These are phyloP conservation scores for Abrostola triplasia DNA, from an alignment of 2,888 invertebrate genomes.

Conservation along the genomic window DNA sequence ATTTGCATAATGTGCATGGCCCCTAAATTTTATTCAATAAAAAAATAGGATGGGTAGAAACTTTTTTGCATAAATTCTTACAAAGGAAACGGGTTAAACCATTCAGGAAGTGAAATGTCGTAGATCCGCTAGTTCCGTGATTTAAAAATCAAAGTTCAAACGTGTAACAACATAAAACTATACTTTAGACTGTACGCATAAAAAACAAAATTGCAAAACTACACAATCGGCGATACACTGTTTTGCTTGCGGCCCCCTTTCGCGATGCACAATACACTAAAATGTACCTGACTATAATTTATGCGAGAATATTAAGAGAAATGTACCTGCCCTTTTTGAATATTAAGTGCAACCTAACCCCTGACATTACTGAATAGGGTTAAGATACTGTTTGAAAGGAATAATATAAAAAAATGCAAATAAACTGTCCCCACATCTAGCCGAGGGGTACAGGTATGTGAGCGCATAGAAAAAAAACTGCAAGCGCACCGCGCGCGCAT, in stretches of 20 bases:
- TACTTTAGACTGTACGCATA: slow-evolving; percentile 61
- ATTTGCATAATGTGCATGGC: slow-evolving; percentile 89
- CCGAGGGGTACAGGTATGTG: slow-evolving; percentile 81
- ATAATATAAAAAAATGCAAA: slow-evolving; percentile 88
- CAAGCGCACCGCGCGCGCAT: slow-evolving; percentile 68
- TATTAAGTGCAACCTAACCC: slow-evolving; percentile 89
- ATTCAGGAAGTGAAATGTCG: slow-evolving; percentile 86
- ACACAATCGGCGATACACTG: slow-evolving; percentile 59
- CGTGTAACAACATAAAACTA: slow-evolving; percentile 48
- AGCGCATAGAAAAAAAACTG: slow-evolving; percentile 77
- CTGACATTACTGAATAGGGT: slow-evolving; percentile 88
- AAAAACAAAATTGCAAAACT: slow-evolving; percentile 63
- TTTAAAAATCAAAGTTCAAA: slow-evolving; percentile 69
- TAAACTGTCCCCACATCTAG: slow-evolving; percentile 85
- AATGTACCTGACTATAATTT: slow-evolving; percentile 89
- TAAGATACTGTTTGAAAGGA: slow-evolving; percentile 87
- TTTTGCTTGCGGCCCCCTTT: slow-evolving; percentile 68
- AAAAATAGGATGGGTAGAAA: slow-evolving; percentile 89
- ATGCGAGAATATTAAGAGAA: slow-evolving; percentile 88
- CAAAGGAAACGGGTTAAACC: slow-evolving; percentile 88
- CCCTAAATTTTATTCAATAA: slow-evolving; percentile 88
- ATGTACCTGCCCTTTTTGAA: slow-evolving; percentile 89
- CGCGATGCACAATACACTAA: slow-evolving; percentile 83
- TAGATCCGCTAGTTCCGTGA: slow-evolving; percentile 74
- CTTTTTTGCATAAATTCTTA: slow-evolving; percentile 89